Conservation (phyloP, 2,113 vertebrate species). For the Leptocoma aspasia region DNA sequence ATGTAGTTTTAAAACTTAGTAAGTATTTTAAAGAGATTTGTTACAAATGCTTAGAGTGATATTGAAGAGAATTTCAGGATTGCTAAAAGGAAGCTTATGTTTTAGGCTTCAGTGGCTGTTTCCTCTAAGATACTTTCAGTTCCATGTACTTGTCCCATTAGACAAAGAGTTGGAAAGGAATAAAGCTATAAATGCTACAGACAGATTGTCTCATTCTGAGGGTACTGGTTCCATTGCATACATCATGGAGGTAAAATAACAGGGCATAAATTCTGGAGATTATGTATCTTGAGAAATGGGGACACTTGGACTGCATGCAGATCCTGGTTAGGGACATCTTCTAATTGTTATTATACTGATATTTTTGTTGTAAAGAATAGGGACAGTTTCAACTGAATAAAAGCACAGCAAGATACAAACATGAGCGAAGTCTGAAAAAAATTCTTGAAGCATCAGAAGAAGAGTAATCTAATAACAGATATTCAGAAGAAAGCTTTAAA, state of each 20-base stretch:
- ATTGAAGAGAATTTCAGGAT: neutral
- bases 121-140: neutral
- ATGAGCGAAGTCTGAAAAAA: neutral
- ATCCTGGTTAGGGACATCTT: neutral
- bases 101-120: neutral
- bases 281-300: neutral
- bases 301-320: neutral
- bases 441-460: neutral
- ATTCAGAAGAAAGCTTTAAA: neutral
- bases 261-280: neutral
- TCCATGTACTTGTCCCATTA: neutral
- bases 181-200: neutral
- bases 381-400: neutral
- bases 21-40: neutral
- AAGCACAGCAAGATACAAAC: neutral
- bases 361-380: neutral
- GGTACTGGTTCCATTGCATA: neutral
- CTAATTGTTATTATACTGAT: neutral
- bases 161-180: neutral
- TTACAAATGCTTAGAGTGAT: neutral
- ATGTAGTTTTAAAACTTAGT: neutral
- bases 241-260: neutral
- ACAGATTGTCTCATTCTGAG: neutral
- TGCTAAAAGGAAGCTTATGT: neutral
- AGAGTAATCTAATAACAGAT: neutral